phyloP scores from a whole-genome alignment of 2,113 vertebrate genomes.

The Vanacampus margaritifer region DNA sequence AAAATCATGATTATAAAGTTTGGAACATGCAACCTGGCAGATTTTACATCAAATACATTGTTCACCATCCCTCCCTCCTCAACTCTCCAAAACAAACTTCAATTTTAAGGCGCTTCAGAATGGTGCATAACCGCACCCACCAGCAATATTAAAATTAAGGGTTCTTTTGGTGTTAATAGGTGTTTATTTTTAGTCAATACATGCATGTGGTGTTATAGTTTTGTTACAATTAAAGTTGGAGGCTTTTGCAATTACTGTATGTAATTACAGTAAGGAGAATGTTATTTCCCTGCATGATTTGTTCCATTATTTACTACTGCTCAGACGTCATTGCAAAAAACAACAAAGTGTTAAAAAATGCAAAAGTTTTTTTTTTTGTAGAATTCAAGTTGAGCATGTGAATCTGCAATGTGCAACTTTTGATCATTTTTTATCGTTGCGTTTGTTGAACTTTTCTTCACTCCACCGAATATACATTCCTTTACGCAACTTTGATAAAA shows the following conservation, averaged over 20 bases:
- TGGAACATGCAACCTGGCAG: conserved; percentile 49
- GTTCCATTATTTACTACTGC: neutral
- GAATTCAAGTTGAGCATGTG: no score
- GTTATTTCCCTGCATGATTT: neutral
- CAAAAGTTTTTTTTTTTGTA: no score
- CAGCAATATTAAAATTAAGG: neutral
- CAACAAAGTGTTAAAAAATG: no score
- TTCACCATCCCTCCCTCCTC: neutral
- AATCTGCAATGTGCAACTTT: no score
- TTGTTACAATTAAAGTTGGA: neutral
- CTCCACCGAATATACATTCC: neutral
- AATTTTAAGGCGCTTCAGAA: neutral
- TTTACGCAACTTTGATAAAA: neutral
- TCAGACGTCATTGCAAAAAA: neutral
- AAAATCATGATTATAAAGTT: conserved; percentile 50
- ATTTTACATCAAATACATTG: conserved; percentile 16
- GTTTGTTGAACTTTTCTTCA: neutral
- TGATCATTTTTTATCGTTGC: neutral
- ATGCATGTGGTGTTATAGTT: neutral
- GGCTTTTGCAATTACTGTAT: neutral
- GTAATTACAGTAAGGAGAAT: neutral
- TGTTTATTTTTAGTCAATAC: neutral
- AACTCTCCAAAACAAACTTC: neutral
- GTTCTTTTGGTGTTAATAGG: neutral
- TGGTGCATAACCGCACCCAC: neutral